A percentile compares a stretch with the other conserved stretches of the same genome.
Evolutionary conservation across 2,888 invertebrate genomes (phyloP).

Genomic region (Harmothoe impar): DNA sequence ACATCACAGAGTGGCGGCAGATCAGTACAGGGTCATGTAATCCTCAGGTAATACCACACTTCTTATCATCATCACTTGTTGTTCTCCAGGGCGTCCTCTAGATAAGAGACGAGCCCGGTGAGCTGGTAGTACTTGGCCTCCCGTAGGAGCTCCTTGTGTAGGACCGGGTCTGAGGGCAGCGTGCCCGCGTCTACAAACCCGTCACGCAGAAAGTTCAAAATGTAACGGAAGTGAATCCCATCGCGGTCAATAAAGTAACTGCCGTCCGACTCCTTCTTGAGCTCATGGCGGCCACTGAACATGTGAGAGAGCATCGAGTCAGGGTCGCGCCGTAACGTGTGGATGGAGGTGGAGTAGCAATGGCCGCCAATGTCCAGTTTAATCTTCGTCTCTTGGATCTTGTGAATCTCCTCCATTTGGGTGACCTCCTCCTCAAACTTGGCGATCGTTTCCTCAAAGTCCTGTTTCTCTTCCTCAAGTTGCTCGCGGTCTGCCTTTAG

Average conservation of each 20-base stretch:
- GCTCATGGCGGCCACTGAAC: constrained; percentile 73
- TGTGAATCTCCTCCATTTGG: constrained; percentile 70
- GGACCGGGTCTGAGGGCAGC: constrained; percentile 69
- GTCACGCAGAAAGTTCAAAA: constrained; percentile 81
- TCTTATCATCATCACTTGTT: constrained; percentile 30
- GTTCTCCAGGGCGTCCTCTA: constrained; percentile 65
- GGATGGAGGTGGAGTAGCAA: constrained; percentile 72
- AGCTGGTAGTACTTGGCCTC: constrained; percentile 74
- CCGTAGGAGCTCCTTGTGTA: constrained; percentile 71
- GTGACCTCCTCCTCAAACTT: constrained; percentile 71
- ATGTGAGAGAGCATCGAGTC: constrained; percentile 73
- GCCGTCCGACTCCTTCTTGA: constrained; percentile 72
- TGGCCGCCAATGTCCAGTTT: constrained; percentile 74
- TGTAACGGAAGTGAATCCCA: constrained; percentile 77
- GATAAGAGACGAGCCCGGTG: constrained; percentile 65
- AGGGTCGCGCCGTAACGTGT: constrained; percentile 70
- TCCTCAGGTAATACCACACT: too few relatives aligned
- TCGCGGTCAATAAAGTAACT: constrained; percentile 76
- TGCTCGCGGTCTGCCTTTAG: not conserved
- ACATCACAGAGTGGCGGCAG: not conserved
- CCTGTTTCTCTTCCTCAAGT: constrained; percentile 45
- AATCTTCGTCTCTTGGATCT: constrained; percentile 71
- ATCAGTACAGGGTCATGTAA: not conserved
- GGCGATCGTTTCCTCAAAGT: constrained; percentile 69
- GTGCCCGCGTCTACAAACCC: constrained; percentile 74